Base-by-base conservation (phyloP, 2,888 invertebrate species). In the Ametastegia equiseti region DNA sequence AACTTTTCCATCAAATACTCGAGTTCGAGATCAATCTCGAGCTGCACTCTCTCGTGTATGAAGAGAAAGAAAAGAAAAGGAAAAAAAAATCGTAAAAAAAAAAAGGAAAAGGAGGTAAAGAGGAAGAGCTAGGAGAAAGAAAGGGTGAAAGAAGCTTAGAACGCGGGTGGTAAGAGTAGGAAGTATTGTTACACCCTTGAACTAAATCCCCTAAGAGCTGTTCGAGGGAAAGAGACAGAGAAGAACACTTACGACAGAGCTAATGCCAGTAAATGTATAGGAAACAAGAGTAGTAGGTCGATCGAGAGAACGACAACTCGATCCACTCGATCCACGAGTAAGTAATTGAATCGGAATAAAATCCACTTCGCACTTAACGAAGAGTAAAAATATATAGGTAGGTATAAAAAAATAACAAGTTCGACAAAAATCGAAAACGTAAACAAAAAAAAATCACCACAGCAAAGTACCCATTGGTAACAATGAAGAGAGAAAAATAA, bases 221-320 rank as follows among this genome's bases (percentile, higher is more conserved):
- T 47, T 45, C 47, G 71, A 71, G 42, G n/a, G n/a, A n/a, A n/a
- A n/a, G n/a, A n/a, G n/a, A n/a, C n/a, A n/a, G n/a, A n/a, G n/a
- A n/a, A 42, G 71, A 71, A 71, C 71, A 71, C 71, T 71, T n/a
- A 71, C 30, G 47, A 45, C 13, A 71, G 36, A 47, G 30, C 71
- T 45, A 71, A 71, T 71, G 27, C 47, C n/a, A 45, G 47, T 27
- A 45, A 27, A 47, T 67, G 39, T 33, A 36, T 67, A 67, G 54
- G 54, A 54, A 54, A 54, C 54, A 54, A 23, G 15, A 54, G 54
- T 54, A 54, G 54, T 23, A 30, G 30, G 60, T 60, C 60, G 60
- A 30, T 30, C 27, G 30, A 30, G 15, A 50, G 9, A 60, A 30
- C 42, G 9, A 9, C 5, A 42, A 42, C 5, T 9, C 42, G 27